Conservation (phyloP, 1,140 invertebrate genomes). For the Anagrus nilaparvatae region DNA sequence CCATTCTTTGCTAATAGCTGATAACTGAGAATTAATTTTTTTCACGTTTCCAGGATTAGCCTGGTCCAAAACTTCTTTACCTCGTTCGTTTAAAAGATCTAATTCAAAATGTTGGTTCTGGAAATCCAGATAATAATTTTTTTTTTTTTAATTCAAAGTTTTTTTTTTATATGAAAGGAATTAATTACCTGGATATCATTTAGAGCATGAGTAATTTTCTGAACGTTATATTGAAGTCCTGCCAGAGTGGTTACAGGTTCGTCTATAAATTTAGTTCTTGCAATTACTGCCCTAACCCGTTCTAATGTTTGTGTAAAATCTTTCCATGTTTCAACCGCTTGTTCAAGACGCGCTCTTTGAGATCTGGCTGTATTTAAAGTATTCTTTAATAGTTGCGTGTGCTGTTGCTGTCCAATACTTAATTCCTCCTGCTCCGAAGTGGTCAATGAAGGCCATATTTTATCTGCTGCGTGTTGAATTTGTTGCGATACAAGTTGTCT, state of each 20-base stretch:
- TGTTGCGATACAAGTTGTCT: constrained; percentile 69
- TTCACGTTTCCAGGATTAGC: constrained; percentile 53
- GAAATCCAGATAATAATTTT: constrained; percentile 19
- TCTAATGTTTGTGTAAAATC: constrained; percentile 67
- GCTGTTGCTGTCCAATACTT: constrained; percentile 64
- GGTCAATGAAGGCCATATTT: constrained; percentile 75
- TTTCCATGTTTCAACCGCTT: constrained; percentile 68
- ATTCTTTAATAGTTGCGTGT: constrained; percentile 69
- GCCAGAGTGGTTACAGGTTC: constrained; percentile 66
- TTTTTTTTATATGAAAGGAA: background rate
- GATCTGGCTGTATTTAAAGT: constrained; percentile 71
- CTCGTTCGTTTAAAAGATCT: constrained; percentile 56
- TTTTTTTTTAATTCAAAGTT: background rate
- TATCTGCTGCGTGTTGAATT: constrained; percentile 73
- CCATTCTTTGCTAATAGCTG: constrained; percentile 63
- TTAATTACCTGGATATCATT: constrained; percentile 62
- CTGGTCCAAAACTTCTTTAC: constrained; percentile 50
- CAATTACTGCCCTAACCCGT: constrained; percentile 61
- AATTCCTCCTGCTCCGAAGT: constrained; percentile 71
- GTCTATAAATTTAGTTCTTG: constrained; percentile 61
- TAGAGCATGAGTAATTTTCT: constrained; percentile 66
- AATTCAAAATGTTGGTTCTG: constrained; percentile 52
- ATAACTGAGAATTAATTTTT: constrained; percentile 50
- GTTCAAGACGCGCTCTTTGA: constrained; percentile 61
- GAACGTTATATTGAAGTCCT: constrained; percentile 66